Base-by-base conservation (phyloP, 92 coral and sea anemone species). In the Desmophyllum pertusum region DNA sequence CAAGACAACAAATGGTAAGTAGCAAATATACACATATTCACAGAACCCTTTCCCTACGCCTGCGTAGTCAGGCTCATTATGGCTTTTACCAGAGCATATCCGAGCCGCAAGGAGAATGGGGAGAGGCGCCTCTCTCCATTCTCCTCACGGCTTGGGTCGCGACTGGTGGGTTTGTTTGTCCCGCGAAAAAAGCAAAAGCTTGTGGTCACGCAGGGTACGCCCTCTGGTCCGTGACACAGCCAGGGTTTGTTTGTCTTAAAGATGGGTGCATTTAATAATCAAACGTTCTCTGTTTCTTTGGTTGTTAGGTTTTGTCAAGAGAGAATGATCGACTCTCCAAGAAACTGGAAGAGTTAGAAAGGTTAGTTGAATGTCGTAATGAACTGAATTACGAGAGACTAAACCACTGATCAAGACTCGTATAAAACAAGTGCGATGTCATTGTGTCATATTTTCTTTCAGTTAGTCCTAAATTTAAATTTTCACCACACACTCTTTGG, bases 321-420 rank as follows among this genome's bases (percentile, higher is more conserved):
- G 99, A 97, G 83, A 97, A 97, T 81, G 99, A 97, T 41, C 73
- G 94, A 77, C 89, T 97, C 13, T 57, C 90, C 61, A 97, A 94
- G 90, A 96, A 94, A 82, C 89, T 96, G 45, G 99, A 96, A 77
- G 91, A 90, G 69, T 77, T 92, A 29, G 99, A 94, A 82, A 85
- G 99, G 99, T 94, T 53, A 52, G 76, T 45, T 30, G 15, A 13
- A 42, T 13, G 19, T n/a, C n/a, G n/a, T n/a, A n/a, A n/a, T n/a
- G n/a, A n/a, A n/a, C n/a, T n/a, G n/a, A n/a, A n/a, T n/a, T 55
- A 17, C 63, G 29, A 65, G 23, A 65, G 42, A 67, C 29, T 35
- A 67, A 67, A 17, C 67, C 10, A 61, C 4, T 61, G 66, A 27
- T 61, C 13, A 46, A 10, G 6, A 18, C 52, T 46, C 15, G 18